A percentile compares a stretch with the other conserved stretches of the same genome.
These are phyloP conservation scores for Thyatira batis DNA, from an alignment of 2,888 invertebrate genomes.

Conservation along the genomic window DNA sequence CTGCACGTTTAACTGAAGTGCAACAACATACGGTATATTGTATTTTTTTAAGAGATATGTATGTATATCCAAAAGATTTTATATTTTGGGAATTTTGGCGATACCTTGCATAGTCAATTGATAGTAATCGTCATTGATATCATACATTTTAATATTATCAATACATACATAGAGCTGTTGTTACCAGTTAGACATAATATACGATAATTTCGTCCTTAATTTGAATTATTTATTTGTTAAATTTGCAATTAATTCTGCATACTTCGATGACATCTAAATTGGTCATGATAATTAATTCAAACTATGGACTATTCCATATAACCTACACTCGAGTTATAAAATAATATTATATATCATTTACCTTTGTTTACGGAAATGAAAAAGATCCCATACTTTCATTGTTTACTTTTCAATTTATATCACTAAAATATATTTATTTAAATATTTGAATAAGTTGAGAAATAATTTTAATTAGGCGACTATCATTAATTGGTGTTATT, in stretches of 20 bases:
- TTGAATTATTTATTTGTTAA: constrained; percentile 43
- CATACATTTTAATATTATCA: constrained; percentile 32
- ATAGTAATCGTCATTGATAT: constrained; percentile 55
- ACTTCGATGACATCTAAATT: constrained; percentile 13
- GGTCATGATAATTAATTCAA: constrained; percentile 46
- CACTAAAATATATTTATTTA: not conserved
- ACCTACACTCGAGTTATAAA: not conserved
- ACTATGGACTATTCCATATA: constrained; percentile 30
- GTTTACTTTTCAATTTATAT: not conserved
- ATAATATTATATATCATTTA: not conserved
- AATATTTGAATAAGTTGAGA: not conserved
- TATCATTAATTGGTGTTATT: not conserved
- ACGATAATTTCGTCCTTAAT: constrained; percentile 38
- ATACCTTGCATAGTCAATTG: constrained; percentile 59
- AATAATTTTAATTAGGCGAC: not conserved
- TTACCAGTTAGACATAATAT: constrained; percentile 69
- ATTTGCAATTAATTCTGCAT: not conserved
- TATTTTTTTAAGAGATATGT: too few relatives aligned
- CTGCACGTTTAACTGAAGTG: not conserved
- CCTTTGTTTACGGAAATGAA: not conserved
- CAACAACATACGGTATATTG: too few relatives aligned
- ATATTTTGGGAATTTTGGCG: constrained; percentile 36
- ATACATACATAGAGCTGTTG: constrained; percentile 58
- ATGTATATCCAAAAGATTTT: too few relatives aligned
- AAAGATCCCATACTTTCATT: not conserved